These are phyloP conservation scores for Semibalanus balanoides DNA, from an alignment of 1,140 invertebrate genomes.

Conservation along the genomic window DNA sequence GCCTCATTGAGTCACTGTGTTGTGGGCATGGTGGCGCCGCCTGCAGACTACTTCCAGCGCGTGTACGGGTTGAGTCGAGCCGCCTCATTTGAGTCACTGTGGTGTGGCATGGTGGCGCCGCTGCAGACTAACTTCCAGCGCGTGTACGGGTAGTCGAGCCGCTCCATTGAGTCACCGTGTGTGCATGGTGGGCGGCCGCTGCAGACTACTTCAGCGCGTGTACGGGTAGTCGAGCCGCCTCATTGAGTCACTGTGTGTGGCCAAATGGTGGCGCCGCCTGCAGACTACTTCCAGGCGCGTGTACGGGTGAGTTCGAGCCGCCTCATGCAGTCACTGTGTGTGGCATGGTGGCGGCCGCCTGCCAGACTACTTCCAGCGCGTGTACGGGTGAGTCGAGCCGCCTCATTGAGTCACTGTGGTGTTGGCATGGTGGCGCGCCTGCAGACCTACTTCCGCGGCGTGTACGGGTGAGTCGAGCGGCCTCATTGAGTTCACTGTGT, in stretches of 20 bases:
- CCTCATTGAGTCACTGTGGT: constrained; percentile 36
- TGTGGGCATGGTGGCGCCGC: constrained; percentile 44
- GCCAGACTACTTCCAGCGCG: constrained; percentile 32
- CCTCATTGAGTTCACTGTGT: constrained; percentile 36
- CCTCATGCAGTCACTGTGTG: constrained; percentile 36
- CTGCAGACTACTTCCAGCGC: constrained; percentile 34
- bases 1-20: constrained; percentile 36
- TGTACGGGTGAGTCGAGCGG: constrained; percentile 21
- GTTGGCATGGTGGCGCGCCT: constrained; percentile 42
- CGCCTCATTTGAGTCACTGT: constrained; percentile 34
- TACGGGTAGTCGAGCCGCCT: constrained; percentile 20
- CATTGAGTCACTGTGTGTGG: too few species aligned
- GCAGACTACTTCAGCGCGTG: constrained; percentile 32
- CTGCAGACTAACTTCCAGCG: constrained; percentile 34
- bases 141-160: constrained; percentile 20
- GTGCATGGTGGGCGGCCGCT: constrained; percentile 41
- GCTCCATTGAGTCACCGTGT: constrained; percentile 36
- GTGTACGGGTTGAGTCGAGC: constrained; percentile 20
- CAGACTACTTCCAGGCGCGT: too few species aligned
- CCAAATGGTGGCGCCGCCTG: too few species aligned
- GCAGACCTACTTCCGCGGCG: constrained; percentile 32
- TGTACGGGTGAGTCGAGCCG: constrained; percentile 21
- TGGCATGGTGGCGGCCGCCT: constrained; percentile 41
- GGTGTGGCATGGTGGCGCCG: constrained; percentile 42
- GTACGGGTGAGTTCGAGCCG: too few species aligned